Evolutionary conservation across 2,888 invertebrate species (phyloP), one percentile per base, ranked within the genome.

Genomic region (Hyposoter dolosus): DNA sequence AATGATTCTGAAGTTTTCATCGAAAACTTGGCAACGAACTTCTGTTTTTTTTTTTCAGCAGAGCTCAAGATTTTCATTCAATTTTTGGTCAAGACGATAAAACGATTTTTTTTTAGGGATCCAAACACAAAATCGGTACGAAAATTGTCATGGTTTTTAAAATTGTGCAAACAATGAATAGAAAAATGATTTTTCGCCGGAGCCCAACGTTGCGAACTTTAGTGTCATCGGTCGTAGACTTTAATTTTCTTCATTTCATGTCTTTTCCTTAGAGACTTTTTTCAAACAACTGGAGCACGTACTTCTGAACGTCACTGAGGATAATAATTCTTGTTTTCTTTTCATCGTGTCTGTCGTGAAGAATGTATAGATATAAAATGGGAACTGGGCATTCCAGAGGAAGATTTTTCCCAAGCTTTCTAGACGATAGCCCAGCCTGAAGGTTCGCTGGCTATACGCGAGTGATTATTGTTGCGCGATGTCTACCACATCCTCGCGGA

Each of bases 361-460:
- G 5, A 40, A 50, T 40, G 23, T 65, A 17, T 66, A 23, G 53
- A 53, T 60, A 40, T 69, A 40, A 45, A 79, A 60, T 65, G 65
- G 32, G 47, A 28, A 53, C 45, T 45, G 60, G 66, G 80, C 83
- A 84, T 87, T 85, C 71, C 83, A 63, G 78, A 80, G 23, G 80
- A 84, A 85, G 75, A 69, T 86, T 86, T 82, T 91, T 91, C 91
- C 88, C 91, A 91, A 89, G 87, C 91, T 91, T 91, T 91, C 91
- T 90, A 91, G 86, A 83, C 86, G 85, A 79, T 87, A 72, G 75
- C n/a, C 80, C 69, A 56, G 81, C 77, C 83, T 45, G 65, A 66
- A 63, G 85, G 66, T 71, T 68, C 80, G 43, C 78, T 43, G 71
- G 28, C 79, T 72, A n/a, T n/a, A 85, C 82, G 80, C 82, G 80